These are phyloP conservation scores for Euthynnus affinis DNA, from an alignment of 2,797 vertebrate genomes.

Conservation along the genomic window DNA sequence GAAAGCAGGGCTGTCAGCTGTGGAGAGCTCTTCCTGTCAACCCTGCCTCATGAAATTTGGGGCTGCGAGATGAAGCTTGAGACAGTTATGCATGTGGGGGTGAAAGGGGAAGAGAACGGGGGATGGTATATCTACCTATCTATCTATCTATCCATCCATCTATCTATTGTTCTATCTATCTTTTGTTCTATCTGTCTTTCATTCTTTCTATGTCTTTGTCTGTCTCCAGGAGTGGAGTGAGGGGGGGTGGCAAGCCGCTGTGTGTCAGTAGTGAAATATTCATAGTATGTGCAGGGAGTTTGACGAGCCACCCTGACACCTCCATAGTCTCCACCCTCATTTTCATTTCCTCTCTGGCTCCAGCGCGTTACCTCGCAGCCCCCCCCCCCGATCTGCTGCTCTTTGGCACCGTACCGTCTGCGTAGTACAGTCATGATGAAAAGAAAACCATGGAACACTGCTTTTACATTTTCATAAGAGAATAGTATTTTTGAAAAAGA, in stretches of 20 bases:
- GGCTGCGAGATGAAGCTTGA: slow-evolving; percentile 64
- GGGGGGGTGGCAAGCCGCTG: slow-evolving; percentile 41
- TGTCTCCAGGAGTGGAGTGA: slow-evolving; percentile 48
- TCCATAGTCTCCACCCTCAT: slow-evolving; percentile 58
- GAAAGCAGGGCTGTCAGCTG: slow-evolving; percentile 67
- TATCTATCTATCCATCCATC: slow-evolving; percentile 9
- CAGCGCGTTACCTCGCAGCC: slow-evolving; percentile 38
- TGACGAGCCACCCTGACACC: slow-evolving; percentile 69
- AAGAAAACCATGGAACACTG: slow-evolving; percentile 27
- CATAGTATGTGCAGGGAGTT: slow-evolving; percentile 57
- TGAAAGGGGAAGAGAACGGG: slow-evolving; percentile 23
- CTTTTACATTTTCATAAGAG: slow-evolving; percentile 37
- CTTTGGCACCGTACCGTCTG: slow-evolving; percentile 11
- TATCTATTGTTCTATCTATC: slow-evolving; percentile 19
- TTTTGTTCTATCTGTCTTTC: slow-evolving; percentile 27
- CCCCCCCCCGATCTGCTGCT: slow-evolving; percentile 22
- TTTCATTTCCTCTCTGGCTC: slow-evolving; percentile 64
- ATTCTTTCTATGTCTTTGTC: slow-evolving; percentile 29
- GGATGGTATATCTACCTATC: not conserved
- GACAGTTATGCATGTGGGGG: slow-evolving; percentile 65
- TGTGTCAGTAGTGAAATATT: slow-evolving; percentile 72
- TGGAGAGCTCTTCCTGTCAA: slow-evolving; percentile 69
- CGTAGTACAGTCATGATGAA: slow-evolving; percentile 51
- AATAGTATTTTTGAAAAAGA: slow-evolving; percentile 26
- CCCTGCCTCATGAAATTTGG: slow-evolving; percentile 56